Evolutionary conservation across 2,888 invertebrate genomes (phyloP), one percentile per base, ranked within the genome.

Genomic region (Spilarctia lutea): DNA sequence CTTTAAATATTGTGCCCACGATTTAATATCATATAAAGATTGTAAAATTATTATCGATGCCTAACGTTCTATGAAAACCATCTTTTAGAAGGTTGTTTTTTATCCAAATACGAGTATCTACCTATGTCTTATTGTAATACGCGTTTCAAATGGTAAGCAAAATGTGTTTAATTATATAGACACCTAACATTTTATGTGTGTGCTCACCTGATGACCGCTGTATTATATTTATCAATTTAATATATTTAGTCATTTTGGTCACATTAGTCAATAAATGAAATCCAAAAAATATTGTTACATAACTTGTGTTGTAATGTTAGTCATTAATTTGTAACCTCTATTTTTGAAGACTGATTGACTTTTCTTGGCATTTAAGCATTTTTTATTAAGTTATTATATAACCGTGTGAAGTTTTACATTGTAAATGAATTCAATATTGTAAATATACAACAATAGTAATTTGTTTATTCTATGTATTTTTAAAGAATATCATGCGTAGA

Each of bases 281-380:
- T 68, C 33, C 16, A 27, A 69, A 42, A 70, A 42, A 63, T 20
- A 13, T 60, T 56, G 39, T 71, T 33, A 71, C 45, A 45, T 65
- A 45, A 63, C 20, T 13, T 71, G 20, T 65, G 65, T 65, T 71
- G 65, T 71, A 71, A 65, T 33, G 48, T 45, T 65, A 45, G 27
- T 68, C 8, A 48, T 27, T 48, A 27, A 56, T 70, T 63, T 63
- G 30, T 2, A 30, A 63, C 30, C 30, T 30, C 63, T 63, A 63
- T 63, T 63, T 63, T 39, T 13, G 35, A 66, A 66, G 35, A 39
- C 35, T 66, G 39, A 39, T 39, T 66, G 66, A 66, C 39, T 39
- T 24, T 35, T 39, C 24, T 42, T 45, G 45, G 20, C 45, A 68
- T 45, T 30, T 27, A 67, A 67, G 27, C 8, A 45, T 42, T 67